These are phyloP conservation scores for Eubasilissa splendida DNA, from an alignment of 2,888 invertebrate genomes.

Conservation along the genomic window DNA sequence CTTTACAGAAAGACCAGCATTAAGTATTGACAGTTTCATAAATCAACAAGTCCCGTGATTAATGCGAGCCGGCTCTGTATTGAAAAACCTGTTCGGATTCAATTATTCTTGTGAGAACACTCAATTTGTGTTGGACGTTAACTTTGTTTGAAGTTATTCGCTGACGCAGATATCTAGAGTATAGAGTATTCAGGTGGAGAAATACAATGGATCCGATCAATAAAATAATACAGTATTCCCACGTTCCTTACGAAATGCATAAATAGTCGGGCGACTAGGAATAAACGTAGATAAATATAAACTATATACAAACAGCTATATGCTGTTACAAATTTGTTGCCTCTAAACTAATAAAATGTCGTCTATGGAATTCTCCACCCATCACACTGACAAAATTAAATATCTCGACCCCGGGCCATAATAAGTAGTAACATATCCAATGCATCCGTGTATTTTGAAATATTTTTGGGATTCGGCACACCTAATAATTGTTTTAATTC, in stretches of 20 bases:
- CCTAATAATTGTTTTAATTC: too few species aligned
- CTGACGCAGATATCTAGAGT: background rate
- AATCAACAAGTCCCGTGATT: background rate
- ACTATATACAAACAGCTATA: background rate
- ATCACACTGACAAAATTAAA: too few species aligned
- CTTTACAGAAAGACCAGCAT: too few species aligned
- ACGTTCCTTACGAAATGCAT: slow-evolving; percentile 20
- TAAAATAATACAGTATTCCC: background rate
- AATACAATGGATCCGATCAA: background rate
- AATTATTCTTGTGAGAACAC: background rate
- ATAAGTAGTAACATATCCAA: too few species aligned
- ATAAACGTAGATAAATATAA: background rate
- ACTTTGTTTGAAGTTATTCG: background rate
- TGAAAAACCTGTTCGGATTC: slow-evolving; percentile 6
- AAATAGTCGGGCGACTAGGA: background rate
- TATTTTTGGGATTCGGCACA: too few species aligned
- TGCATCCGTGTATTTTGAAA: too few species aligned
- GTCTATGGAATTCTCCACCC: too few species aligned
- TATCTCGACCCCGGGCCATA: too few species aligned
- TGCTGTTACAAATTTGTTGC: background rate
- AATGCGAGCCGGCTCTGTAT: background rate
- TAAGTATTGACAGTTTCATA: too few species aligned
- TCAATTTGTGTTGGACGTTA: background rate
- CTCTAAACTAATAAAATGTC: too few species aligned
- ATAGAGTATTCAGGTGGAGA: slow-evolving; percentile 19